Evolutionary conservation across 1,140 invertebrate species (phyloP), one percentile per base, ranked within the genome.

Genomic region (Portunus trituberculatus): DNA sequence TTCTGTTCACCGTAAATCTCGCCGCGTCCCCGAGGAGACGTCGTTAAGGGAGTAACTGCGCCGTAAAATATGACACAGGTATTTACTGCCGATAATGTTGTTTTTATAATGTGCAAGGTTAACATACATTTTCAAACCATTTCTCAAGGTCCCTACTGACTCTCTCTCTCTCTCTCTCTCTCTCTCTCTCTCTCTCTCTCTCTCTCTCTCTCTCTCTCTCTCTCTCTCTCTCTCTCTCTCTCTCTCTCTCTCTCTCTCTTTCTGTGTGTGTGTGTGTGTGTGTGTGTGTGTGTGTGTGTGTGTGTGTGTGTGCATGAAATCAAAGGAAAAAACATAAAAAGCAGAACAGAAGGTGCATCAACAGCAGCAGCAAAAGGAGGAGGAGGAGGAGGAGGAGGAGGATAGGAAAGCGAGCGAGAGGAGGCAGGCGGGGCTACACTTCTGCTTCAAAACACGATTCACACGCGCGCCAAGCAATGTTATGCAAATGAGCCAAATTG

Each of bases 401-500:
- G 0, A 76, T 3, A n/a, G n/a, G 67, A 76, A 76, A 25, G 20
- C 67, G 20, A 59, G 52, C 12, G 52, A 59, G 20, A 59, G 20
- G 20, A 59, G 52, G 20, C 10, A 59, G 52, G 10, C 12, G 12
- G 52, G 4, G 67, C 67, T n/a, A n/a, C 67, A 76, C 67, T 76
- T 20, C 67, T n/a, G 67, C 67, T 76, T 76, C 67, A 76, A 76
- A 76, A 76, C 67, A n/a, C 67, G 67, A 76, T 76, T 76, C 67
- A 76, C n/a, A 76, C 67, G 20, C 16, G 67, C 67, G 25, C 67
- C 67, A 76, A 76, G 67, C 67, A 76, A n/a, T 76, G 67, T 76
- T 76, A 76, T 76, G 67, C 67, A 76, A 76, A 76, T 76, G 67
- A 76, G 67, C 67, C 67, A 76, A 76, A 76, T 76, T 76, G 67